These are phyloP conservation scores for Procambarus clarkii DNA, from an alignment of 1,140 invertebrate species.

Conservation along the genomic window DNA sequence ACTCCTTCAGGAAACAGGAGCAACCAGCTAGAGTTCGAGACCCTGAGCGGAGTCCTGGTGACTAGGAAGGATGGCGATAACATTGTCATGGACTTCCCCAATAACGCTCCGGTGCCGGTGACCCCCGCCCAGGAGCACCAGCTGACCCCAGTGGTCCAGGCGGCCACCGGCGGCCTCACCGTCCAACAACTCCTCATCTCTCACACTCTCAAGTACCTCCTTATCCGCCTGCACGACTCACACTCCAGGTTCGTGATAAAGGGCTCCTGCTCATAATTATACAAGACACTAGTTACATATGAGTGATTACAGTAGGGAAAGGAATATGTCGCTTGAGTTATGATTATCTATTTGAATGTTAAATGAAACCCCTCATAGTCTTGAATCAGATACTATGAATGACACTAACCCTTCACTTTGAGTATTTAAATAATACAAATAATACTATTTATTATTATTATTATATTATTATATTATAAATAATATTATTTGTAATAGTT, in stretches of 20 bases:
- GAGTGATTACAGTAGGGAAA: no score
- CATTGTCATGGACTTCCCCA: slow-evolving; percentile 39
- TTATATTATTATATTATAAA: no score
- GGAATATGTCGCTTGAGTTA: no score
- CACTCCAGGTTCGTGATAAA: slow-evolving; percentile 25
- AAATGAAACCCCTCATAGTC: no score
- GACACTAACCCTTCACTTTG: no score
- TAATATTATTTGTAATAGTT: no score
- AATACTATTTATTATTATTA: no score
- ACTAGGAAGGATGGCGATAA: not conserved
- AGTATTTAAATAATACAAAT: no score
- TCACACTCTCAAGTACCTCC: slow-evolving; percentile 45
- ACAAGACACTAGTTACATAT: no score
- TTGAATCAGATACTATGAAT: no score
- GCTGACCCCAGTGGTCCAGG: slow-evolving; percentile 10
- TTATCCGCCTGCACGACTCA: slow-evolving; percentile 15
- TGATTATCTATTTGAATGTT: no score
- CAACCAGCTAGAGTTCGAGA: slow-evolving; percentile 27
- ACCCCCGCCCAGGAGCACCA: not conserved
- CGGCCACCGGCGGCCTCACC: not conserved
- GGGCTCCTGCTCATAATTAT: no score
- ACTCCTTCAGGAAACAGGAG: slow-evolving; percentile 3
- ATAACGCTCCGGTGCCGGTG: not conserved
- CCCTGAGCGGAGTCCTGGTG: slow-evolving; percentile 26
- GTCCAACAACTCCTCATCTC: not conserved